Evolutionary conservation across 2,113 vertebrate species (phyloP), one percentile per base, ranked within the genome.

Genomic region (Petromus typicus): DNA sequence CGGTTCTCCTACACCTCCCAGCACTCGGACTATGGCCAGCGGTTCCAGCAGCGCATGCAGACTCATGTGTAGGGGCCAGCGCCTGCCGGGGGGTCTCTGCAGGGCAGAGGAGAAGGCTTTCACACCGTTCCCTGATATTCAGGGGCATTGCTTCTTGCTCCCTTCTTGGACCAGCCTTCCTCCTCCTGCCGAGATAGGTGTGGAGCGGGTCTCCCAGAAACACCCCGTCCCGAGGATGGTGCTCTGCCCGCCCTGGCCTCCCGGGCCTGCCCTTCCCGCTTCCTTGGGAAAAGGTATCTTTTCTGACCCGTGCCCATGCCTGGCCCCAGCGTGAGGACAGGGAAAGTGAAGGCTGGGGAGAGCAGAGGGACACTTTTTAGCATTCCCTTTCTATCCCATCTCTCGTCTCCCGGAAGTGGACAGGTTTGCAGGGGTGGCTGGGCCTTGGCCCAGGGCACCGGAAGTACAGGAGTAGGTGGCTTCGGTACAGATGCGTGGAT

Each of bases 11-110:
- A 99, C 97, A 99, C 99, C 1, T 99, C 99, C 17, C 99, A 99
- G 13, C 99, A 99, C 88, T 99, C 99, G 89, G 99, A 99, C 98
- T 99, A 99, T 37, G 99, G 99, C 82, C 99, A 99, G 95, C 98
- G 99, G 91, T 99, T 99, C 98, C 99, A 99, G n/a, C 99, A 99
- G 97, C 98, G 99, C 92, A 99, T 99, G 99, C 99, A 99, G 99
- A 99, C 99, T 89, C 99, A 99, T 17, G 99, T 99, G 97, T 99
- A 99, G 99, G 96, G 94, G 63, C 71, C 79, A 43, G 80, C 25
- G 83, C 82, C 78, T 17, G 86, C 75, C 75, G 13, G 89, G 92
- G 92, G 93, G 93, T 84, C 96, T 97, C 96, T 97, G 96, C 97
- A 69, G 97, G 94, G 95, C 93, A 96, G 95, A 97, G 96, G 97